phyloP scores from a whole-genome alignment of 92 coral and sea anemone species.

The Montipora capitata region DNA sequence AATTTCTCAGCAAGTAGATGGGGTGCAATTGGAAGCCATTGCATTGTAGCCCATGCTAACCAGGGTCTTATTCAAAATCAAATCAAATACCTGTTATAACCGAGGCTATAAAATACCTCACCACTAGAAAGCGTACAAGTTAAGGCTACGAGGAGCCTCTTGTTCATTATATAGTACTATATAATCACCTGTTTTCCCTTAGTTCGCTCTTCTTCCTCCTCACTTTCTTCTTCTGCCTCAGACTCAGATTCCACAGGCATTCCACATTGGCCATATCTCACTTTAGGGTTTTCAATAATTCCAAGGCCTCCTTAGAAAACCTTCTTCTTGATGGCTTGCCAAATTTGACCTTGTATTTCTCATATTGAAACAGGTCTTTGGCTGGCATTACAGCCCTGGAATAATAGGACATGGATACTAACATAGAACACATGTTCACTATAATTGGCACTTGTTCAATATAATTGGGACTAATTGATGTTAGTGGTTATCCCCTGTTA shows the following conservation, averaged over 20 bases:
- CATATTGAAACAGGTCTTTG: conserved; percentile 77
- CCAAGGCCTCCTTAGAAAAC: conserved; percentile 81
- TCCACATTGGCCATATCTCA: conserved; percentile 78
- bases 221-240: conserved; percentile 40
- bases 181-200: conserved; percentile 26
- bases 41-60: no score
- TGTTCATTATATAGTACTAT: conserved; percentile 9
- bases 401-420: neutral
- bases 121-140: conserved; percentile 1
- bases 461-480: no score
- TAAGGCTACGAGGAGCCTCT: conserved; percentile 6
- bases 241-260: conserved; percentile 55
- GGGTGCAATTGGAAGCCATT: no score
- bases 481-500: no score
- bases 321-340: conserved; percentile 53
- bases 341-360: conserved; percentile 69
- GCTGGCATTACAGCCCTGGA: conserved; percentile 81
- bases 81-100: neutral
- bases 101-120: neutral
- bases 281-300: conserved; percentile 75
- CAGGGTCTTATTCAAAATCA: no score
- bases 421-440: no score
- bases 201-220: conserved; percentile 14
- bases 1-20: no score
- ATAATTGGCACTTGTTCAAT: no score